Conservation (phyloP, 2,888 invertebrate species). For the Amphipoea lucens region DNA sequence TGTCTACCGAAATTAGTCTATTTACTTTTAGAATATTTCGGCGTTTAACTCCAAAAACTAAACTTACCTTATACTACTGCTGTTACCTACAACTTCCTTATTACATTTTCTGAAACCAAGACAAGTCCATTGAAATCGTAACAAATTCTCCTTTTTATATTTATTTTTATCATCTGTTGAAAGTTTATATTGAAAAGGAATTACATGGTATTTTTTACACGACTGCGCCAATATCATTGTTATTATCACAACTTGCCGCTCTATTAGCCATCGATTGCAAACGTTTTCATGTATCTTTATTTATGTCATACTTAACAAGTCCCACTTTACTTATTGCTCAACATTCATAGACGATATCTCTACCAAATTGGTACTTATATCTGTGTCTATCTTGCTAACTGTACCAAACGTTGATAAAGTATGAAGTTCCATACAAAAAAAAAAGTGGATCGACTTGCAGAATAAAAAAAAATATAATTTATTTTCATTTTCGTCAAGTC, state of each 20-base stretch:
- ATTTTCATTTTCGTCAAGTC: too few relatives aligned
- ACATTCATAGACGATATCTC: background rate
- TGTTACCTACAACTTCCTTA: background rate
- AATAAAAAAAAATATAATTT: too few relatives aligned
- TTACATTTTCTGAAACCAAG: background rate
- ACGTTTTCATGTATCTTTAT: background rate
- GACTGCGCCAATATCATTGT: background rate
- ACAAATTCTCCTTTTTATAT: background rate
- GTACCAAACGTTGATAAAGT: too few relatives aligned
- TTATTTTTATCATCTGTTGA: background rate
- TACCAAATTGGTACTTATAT: background rate
- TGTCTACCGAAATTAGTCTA: too few relatives aligned
- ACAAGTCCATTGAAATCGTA: background rate
- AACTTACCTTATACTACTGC: too few relatives aligned
- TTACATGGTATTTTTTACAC: constrained; percentile 1
- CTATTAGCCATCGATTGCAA: constrained; percentile 26
- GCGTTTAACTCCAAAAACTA: background rate
- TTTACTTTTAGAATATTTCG: background rate
- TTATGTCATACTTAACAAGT: background rate
- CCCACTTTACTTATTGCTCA: background rate
- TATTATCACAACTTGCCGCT: constrained; percentile 25
- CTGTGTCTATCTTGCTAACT: too few relatives aligned
- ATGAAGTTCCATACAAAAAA: too few relatives aligned
- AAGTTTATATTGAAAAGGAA: constrained; percentile 20
- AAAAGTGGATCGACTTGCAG: too few relatives aligned